Conservation (phyloP, 2,113 vertebrate genomes). For the Hyperoodon ampullatus region DNA sequence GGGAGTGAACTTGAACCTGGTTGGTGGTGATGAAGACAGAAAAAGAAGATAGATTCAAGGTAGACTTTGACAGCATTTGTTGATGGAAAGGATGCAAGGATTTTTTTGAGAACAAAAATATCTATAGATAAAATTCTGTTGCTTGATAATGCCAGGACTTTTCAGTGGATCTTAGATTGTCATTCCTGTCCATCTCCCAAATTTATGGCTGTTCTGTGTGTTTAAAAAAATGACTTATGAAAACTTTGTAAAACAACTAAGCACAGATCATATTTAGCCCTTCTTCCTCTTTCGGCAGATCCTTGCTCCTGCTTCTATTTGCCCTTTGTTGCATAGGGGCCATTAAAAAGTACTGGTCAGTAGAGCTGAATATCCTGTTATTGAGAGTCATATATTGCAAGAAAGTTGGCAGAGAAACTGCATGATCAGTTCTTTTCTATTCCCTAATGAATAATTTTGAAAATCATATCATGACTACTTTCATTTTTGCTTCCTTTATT, state of each 20-base stretch:
- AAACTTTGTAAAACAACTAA: background rate
- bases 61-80: background rate
- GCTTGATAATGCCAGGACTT: background rate
- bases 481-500: constrained; percentile 13
- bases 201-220: background rate
- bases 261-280: background rate
- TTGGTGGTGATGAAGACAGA: background rate
- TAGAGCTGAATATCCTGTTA: background rate
- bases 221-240: background rate
- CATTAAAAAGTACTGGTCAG: background rate
- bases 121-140: background rate
- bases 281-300: background rate
- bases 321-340: background rate
- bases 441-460: background rate
- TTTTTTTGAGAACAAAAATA: background rate
- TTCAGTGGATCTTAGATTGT: background rate
- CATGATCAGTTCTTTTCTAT: background rate
- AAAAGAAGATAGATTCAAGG: background rate
- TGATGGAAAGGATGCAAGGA: background rate
- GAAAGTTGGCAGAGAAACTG: background rate
- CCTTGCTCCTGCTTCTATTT: background rate
- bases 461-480: background rate
- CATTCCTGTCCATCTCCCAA: background rate
- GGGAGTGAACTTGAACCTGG: background rate
- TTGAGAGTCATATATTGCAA: background rate